A percentile compares a stretch with the other conserved stretches of the same genome.
These are phyloP conservation scores for Patella depressa DNA, from an alignment of 2,888 invertebrate genomes.

Conservation along the genomic window DNA sequence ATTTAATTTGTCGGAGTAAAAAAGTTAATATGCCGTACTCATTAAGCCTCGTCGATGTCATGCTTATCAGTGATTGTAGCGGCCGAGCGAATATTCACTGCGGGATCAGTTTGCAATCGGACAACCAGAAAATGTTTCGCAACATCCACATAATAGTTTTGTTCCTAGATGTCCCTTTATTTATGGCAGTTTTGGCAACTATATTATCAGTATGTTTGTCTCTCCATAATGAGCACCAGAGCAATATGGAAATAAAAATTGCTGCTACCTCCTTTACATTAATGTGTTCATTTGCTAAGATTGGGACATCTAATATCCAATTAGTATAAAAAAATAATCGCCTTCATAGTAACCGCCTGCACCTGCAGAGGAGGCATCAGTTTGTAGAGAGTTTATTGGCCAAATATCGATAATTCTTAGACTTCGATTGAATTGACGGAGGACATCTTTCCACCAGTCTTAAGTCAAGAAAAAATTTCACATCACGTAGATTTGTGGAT, in stretches of 20 bases:
- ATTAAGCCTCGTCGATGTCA: too few species aligned
- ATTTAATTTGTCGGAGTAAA: too few species aligned
- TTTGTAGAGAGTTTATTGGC: not conserved
- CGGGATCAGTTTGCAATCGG: too few species aligned
- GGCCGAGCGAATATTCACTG: too few species aligned
- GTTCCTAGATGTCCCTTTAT: not conserved
- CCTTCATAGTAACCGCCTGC: conserved; percentile 3
- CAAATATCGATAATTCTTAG: not conserved
- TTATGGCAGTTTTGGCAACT: not conserved
- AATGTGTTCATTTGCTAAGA: not conserved
- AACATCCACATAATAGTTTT: not conserved
- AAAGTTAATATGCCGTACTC: too few species aligned
- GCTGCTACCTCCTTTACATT: not conserved
- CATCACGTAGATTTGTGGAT: too few species aligned
- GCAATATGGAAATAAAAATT: not conserved
- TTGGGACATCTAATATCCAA: not conserved
- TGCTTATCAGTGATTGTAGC: too few species aligned
- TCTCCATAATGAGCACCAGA: not conserved
- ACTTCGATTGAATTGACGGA: not conserved
- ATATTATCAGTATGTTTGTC: conserved; percentile 3
- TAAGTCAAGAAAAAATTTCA: too few species aligned
- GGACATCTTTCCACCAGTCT: too few species aligned
- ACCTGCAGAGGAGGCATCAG: not conserved
- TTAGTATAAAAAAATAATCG: not conserved
- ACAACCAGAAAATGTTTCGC: not conserved